A percentile compares a stretch with the other conserved stretches of the same genome.
Conservation (phyloP, 2,888 invertebrate genomes). For the Alviniconcha strummeri region DNA sequence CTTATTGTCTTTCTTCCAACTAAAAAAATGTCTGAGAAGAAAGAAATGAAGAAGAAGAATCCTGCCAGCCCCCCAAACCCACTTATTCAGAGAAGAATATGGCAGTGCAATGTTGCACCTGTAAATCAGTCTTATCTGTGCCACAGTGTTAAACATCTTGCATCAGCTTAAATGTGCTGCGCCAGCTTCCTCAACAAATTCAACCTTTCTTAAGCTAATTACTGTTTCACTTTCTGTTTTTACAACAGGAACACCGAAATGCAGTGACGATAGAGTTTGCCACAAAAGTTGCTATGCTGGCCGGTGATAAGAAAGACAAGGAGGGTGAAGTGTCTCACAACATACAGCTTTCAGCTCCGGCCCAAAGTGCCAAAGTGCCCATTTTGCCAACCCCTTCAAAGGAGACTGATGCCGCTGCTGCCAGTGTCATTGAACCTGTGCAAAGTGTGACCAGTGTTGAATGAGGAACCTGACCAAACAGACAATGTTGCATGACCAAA, state of each 20-base stretch:
- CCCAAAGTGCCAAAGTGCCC: background rate
- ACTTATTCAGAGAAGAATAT: too few relatives aligned
- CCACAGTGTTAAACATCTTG: too few relatives aligned
- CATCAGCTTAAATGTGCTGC: too few relatives aligned
- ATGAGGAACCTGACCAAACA: slow-evolving; percentile 6
- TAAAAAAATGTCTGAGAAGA: too few relatives aligned
- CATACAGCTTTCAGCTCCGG: background rate
- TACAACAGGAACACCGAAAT: background rate
- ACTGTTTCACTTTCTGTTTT: background rate
- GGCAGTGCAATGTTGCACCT: too few relatives aligned
- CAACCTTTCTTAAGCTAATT: too few relatives aligned
- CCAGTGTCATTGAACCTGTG: background rate
- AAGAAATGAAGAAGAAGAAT: too few relatives aligned
- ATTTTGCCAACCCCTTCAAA: background rate
- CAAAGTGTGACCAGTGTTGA: background rate
- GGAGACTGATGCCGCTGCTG: background rate
- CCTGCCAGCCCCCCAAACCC: too few relatives aligned
- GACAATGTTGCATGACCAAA: background rate
- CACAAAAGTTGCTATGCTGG: slow-evolving; percentile 18
- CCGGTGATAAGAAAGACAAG: background rate
- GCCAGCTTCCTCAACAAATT: too few relatives aligned
- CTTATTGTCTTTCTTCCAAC: too few relatives aligned
- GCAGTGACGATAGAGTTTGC: slow-evolving; percentile 12
- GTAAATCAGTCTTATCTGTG: too few relatives aligned
- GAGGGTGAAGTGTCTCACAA: too few relatives aligned